phyloP scores from a whole-genome alignment of 2,888 invertebrate genomes.

The Temnothorax unifasciatus region DNA sequence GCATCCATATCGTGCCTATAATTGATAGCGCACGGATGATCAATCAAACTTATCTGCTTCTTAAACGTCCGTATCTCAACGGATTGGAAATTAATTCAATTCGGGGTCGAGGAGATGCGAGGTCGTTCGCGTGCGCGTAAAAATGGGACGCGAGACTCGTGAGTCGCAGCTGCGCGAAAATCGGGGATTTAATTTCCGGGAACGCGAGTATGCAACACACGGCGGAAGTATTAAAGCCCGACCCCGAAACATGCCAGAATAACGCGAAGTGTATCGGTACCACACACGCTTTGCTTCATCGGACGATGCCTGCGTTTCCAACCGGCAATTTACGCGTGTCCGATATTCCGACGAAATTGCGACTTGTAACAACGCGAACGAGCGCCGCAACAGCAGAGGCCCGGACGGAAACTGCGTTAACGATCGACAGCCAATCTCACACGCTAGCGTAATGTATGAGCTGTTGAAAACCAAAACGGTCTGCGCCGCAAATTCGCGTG shows the following conservation, averaged over 20 bases:
- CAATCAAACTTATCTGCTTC: neutral
- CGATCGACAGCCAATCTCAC: conserved; percentile 53
- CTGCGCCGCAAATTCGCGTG: neutral
- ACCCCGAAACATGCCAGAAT: neutral
- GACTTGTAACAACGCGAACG: conserved; percentile 46
- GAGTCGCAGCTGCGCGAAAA: conserved; percentile 33
- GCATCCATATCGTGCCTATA: neutral
- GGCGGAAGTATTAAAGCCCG: conserved; percentile 28
- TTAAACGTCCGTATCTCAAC: neutral
- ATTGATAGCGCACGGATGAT: neutral
- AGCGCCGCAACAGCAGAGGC: neutral
- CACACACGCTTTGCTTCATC: neutral
- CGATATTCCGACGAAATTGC: conserved; percentile 55
- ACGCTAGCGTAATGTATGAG: conserved; percentile 4
- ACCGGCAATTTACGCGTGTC: conserved; percentile 28
- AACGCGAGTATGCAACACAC: neutral
- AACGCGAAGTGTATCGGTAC: neutral
- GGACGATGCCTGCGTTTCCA: neutral
- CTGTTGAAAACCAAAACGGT: neutral
- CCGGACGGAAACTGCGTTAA: conserved; percentile 56
- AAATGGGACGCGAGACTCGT: neutral
- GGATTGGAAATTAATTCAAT: neutral
- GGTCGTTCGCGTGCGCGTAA: neutral
- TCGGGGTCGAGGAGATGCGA: neutral
- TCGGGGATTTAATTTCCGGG: conserved; percentile 41